Percentiles rank a stretch among this genome's conserved stretches.
These are phyloP conservation scores for Clivina fossor DNA, from an alignment of 2,888 invertebrate genomes.

Conservation along the genomic window DNA sequence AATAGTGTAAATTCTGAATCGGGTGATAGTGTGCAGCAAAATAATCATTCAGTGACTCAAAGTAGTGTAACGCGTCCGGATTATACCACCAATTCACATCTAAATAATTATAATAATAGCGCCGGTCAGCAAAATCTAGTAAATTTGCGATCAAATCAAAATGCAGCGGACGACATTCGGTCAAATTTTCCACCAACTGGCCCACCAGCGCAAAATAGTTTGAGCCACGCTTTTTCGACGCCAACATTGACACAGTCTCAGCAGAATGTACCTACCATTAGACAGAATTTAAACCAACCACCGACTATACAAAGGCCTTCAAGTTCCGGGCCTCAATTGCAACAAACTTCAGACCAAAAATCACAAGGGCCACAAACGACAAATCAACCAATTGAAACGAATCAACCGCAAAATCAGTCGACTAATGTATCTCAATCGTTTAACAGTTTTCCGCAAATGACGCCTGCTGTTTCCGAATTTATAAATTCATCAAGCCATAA, in stretches of 20 bases:
- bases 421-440: background rate
- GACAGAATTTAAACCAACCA: constrained; percentile 23
- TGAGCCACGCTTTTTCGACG: constrained; percentile 9
- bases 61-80: background rate
- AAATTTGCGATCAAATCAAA: background rate
- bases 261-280: background rate
- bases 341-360: background rate
- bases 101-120: background rate
- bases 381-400: background rate
- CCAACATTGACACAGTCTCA: constrained; percentile 6
- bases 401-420: constrained; percentile 5
- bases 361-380: background rate
- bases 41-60: background rate
- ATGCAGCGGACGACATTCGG: no score
- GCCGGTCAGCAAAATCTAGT: background rate
- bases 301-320: constrained; percentile 9
- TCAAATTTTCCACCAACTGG: no score
- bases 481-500: background rate
- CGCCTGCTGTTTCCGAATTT: background rate
- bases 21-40: constrained; percentile 5
- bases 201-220: background rate
- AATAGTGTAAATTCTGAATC: background rate
- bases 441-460: background rate
- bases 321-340: constrained; percentile 16
- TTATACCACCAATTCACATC: constrained; percentile 1